phyloP scores from a whole-genome alignment of 1,140 invertebrate species.

The Anadara kagoshimensis region DNA sequence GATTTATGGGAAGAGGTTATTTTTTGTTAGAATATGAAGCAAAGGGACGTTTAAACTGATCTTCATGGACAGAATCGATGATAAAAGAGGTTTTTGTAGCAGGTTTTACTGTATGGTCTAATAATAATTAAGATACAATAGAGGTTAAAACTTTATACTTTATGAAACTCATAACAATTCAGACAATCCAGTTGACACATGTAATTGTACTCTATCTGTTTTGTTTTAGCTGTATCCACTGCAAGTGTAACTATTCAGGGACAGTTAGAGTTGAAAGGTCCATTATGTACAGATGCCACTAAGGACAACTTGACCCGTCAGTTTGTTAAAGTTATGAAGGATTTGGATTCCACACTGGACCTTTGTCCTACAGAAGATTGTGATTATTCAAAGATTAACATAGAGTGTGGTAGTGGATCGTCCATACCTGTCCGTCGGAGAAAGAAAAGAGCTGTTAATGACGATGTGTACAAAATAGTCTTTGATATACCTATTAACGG shows the following conservation, averaged over 20 bases:
- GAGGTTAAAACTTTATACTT: no score
- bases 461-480: conserved; percentile 9
- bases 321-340: conserved; percentile 21
- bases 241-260: conserved; percentile 26
- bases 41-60: not conserved
- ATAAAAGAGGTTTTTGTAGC: no score
- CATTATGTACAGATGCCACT: conserved; percentile 4
- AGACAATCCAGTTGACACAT: no score
- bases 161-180: no score
- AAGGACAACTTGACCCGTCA: conserved; percentile 9
- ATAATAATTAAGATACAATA: no score
- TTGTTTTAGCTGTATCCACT: conserved; percentile 14
- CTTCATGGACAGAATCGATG: no score
- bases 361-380: conserved; percentile 26
- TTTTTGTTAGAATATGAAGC: not conserved
- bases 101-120: no score
- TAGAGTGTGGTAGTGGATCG: conserved; percentile 5
- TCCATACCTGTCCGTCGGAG: not conserved
- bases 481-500: conserved; percentile 41
- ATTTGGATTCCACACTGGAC: conserved; percentile 16
- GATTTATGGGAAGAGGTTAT: no score
- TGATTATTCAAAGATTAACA: conserved; percentile 15
- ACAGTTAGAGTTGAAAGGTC: conserved; percentile 23
- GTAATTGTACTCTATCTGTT: not conserved
- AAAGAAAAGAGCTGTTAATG: not conserved